Evolutionary conservation across 2,113 vertebrate species (phyloP), one percentile per base, ranked within the genome.

Genomic region (Salminus brasiliensis): DNA sequence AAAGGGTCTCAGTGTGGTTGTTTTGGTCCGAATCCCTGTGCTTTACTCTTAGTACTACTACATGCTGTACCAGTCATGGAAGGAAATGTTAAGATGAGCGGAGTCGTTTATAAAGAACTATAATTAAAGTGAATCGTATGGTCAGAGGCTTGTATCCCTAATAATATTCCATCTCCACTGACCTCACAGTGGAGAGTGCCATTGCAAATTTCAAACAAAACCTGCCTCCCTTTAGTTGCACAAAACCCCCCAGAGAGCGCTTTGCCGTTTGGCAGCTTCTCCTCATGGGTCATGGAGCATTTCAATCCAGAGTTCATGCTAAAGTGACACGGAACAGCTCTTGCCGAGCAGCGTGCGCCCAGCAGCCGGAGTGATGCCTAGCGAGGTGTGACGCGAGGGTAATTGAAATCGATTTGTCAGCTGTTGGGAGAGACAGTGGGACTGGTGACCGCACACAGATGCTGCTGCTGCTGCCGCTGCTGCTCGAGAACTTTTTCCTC

Each of bases 401-500:
- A 34, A 75, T 75, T 49, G 43, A 78, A 78, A 70, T 78, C 16
- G 76, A 78, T 78, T 70, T 27, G 47, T 34, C 55, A 36, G 55
- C 53, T 29, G 47, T 67, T 77, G 41, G 10, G 60, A 43, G 49
- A 47, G 27, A 39, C 27, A 13, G 10, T 18, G 13, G 32, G 2
- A 29, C 27, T 52, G 41, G 25, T 29, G 67, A 45, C 67, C 49
- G 67, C n/a, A 11, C 27, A 62, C 67, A 69, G 65, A 52, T 55
- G 32, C 55, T 43, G 32, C 13, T 41, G 23, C 32, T 23, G n/a
- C n/a, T n/a, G n/a, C n/a, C n/a, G 32, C 55, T 43, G 32, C 13
- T 41, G 23, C 32, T 23, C 3, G 3, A 39, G 32, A 34, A 34
- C 62, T 11, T 66, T 66, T 36, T n/a, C n/a, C 62, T 34, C 21